phyloP scores from a whole-genome alignment of 2,888 invertebrate genomes.

The Aspidiotus destructor region DNA sequence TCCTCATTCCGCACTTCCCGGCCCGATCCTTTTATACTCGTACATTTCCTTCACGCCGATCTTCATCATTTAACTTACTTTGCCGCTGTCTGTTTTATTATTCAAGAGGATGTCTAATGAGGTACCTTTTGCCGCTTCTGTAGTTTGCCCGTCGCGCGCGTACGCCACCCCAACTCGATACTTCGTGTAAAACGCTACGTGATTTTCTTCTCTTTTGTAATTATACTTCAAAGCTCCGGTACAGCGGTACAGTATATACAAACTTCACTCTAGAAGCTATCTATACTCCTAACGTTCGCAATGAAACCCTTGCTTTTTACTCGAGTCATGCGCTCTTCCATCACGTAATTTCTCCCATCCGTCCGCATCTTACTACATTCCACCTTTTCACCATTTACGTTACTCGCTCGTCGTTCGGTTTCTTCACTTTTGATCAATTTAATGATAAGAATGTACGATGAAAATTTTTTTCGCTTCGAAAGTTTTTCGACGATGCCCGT shows the following conservation, averaged over 20 bases:
- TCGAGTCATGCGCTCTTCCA: slow-evolving; percentile 13
- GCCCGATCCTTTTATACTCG: slow-evolving; percentile 21
- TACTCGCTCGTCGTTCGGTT: slow-evolving; percentile 5
- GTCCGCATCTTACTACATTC: slow-evolving; percentile 2
- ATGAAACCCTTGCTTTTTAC: slow-evolving; percentile 28
- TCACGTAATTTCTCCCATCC: slow-evolving; percentile 19
- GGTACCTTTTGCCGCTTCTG: slow-evolving; percentile 26
- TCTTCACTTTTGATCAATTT: slow-evolving; percentile 1
- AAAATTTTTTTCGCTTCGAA: not conserved
- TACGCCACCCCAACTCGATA: not conserved
- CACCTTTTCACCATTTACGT: not conserved
- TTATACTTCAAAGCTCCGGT: not conserved
- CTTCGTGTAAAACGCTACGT: not conserved
- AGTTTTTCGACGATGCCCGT: no score
- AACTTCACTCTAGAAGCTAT: not conserved
- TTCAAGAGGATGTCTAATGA: slow-evolving; percentile 30
- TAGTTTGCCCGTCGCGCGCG: slow-evolving; percentile 11
- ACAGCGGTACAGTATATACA: not conserved
- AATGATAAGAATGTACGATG: no score
- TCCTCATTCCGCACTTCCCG: slow-evolving; percentile 14
- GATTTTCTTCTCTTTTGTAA: slow-evolving; percentile 7
- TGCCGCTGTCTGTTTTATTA: slow-evolving; percentile 29
- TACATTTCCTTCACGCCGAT: slow-evolving; percentile 26
- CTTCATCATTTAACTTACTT: slow-evolving; percentile 23
- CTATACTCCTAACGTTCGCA: slow-evolving; percentile 12